phyloP scores from a whole-genome alignment of 2,888 invertebrate species.

The Deladenus siricidicola region DNA sequence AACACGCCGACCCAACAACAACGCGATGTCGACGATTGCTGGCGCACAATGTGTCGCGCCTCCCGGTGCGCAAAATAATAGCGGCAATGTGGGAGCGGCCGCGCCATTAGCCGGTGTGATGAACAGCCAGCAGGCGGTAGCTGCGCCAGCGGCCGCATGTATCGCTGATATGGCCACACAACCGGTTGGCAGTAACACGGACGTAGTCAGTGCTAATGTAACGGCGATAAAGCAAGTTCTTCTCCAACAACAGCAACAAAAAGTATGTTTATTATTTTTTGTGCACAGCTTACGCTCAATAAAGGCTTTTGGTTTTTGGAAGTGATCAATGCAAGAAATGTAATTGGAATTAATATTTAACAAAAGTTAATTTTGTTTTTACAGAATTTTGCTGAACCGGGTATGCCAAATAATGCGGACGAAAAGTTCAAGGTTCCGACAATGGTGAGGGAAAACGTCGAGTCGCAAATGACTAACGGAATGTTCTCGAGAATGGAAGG shows the following conservation, averaged over 20 bases:
- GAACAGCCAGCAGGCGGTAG: neutral
- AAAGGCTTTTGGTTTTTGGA: too few species aligned
- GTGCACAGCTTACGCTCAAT: too few species aligned
- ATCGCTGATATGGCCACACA: neutral
- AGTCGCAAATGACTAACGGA: too few species aligned
- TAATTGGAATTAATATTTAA: too few species aligned
- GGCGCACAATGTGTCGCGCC: neutral
- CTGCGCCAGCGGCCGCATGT: neutral
- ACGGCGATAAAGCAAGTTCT: conserved; percentile 7
- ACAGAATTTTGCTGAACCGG: too few species aligned
- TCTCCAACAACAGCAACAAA: neutral
- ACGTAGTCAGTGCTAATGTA: conserved; percentile 1
- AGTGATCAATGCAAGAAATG: too few species aligned
- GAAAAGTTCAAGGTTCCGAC: too few species aligned
- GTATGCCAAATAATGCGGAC: too few species aligned
- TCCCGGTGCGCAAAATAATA: neutral
- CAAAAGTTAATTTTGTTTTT: too few species aligned
- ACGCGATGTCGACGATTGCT: neutral
- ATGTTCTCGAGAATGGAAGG: too few species aligned
- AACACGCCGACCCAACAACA: neutral
- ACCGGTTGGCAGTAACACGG: neutral
- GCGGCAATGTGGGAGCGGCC: neutral
- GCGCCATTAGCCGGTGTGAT: neutral
- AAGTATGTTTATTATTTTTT: too few species aligned
- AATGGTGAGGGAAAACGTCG: too few species aligned